Percentiles rank a stretch among this genome's conserved stretches.
These are phyloP conservation scores for Hoplostethus mediterraneus DNA, from an alignment of 2,797 vertebrate genomes.

Conservation along the genomic window DNA sequence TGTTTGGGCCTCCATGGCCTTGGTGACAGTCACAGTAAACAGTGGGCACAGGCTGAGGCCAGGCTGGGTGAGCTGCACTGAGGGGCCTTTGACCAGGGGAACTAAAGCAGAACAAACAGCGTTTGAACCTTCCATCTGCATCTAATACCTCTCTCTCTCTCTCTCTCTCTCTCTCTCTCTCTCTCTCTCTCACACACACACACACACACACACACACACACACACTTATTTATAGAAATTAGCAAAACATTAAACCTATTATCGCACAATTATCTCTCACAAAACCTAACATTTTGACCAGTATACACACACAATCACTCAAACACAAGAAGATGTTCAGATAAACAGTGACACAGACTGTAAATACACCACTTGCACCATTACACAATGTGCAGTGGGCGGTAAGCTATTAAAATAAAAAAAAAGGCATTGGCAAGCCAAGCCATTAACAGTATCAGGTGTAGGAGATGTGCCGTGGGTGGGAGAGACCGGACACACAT, in stretches of 20 bases:
- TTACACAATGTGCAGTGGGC: not conserved
- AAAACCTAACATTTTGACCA: constrained; percentile 12
- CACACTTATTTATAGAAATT: not conserved
- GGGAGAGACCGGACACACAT: not conserved
- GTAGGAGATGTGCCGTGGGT: not conserved
- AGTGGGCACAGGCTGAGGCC: constrained; percentile 87
- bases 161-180: constrained; percentile 13
- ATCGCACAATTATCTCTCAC: constrained; percentile 5
- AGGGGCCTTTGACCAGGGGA: constrained; percentile 89
- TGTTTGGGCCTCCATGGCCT: constrained; percentile 93
- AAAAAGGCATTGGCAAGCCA: not conserved
- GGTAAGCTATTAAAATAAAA: not conserved
- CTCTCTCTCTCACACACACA: not conserved
- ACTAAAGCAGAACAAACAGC: constrained; percentile 82
- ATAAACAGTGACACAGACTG: not conserved
- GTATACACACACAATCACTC: not conserved
- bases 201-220: not conserved
- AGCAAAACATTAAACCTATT: constrained; percentile 10
- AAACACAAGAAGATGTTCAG: not conserved
- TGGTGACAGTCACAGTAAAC: constrained; percentile 93
- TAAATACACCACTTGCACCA: not conserved
- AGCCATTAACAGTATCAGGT: not conserved
- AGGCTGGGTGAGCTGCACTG: constrained; percentile 88
- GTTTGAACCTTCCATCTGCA: constrained; percentile 42
- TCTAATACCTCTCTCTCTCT: constrained; percentile 5